Evolutionary conservation across 2,113 vertebrate species (phyloP).

Genomic region (human (Homo sapiens)): GRCh38 chr19:33015501-33016000

Average conservation of each 20-base stretch:
- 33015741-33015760: neutral
- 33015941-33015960: too few species aligned
- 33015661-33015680: neutral
- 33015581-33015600: neutral
- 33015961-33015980: too few species aligned
- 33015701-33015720: neutral
- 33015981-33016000: too few species aligned
- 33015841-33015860: neutral
- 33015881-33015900: too few species aligned
- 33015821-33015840: too few species aligned
- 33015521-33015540: neutral
- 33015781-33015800: too few species aligned
- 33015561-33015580: neutral
- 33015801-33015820: too few species aligned
- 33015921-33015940: too few species aligned
- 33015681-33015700: neutral
- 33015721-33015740: neutral
- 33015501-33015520: neutral
- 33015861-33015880: too few species aligned
- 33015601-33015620: neutral
- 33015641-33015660: neutral
- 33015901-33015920: too few species aligned
- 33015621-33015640: neutral
- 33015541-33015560: neutral
- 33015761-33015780: neutral